Conservation (phyloP, 1,140 invertebrate species). For the Aphis craccivora region DNA sequence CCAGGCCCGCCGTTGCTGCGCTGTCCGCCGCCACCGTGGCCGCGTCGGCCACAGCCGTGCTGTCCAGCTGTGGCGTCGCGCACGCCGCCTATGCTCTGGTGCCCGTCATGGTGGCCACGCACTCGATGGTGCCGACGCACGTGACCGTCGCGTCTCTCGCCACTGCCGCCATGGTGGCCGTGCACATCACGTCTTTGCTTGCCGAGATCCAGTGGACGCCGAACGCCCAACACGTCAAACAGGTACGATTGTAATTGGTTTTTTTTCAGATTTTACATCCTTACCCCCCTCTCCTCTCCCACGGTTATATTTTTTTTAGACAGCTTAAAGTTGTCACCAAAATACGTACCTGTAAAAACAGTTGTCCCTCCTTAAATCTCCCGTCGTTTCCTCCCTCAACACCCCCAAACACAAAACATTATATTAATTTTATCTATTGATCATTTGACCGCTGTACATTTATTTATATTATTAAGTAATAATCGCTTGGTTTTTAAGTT, state of each 20-base stretch:
- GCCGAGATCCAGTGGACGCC: slow-evolving; percentile 63
- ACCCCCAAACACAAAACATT: too few relatives aligned
- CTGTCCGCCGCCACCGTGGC: slow-evolving; percentile 67
- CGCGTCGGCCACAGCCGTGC: slow-evolving; percentile 65
- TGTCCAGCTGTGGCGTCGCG: slow-evolving; percentile 66
- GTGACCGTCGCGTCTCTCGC: slow-evolving; percentile 70
- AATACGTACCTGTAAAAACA: neutral
- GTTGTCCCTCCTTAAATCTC: neutral
- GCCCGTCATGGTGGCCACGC: slow-evolving; percentile 72
- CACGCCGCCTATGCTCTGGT: slow-evolving; percentile 72
- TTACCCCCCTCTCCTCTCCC: too few relatives aligned
- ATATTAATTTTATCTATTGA: too few relatives aligned
- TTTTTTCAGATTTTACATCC: neutral
- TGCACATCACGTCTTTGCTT: slow-evolving; percentile 68
- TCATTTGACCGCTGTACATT: neutral
- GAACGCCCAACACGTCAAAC: slow-evolving; percentile 66
- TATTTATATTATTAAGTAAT: neutral
- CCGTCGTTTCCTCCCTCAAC: too few relatives aligned
- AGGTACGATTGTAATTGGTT: slow-evolving; percentile 63
- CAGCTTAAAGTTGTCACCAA: neutral
- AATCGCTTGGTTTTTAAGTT: neutral
- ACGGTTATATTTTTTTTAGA: neutral
- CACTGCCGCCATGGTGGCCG: slow-evolving; percentile 69
- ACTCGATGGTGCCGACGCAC: slow-evolving; percentile 76
- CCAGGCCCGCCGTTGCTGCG: slow-evolving; percentile 65